Conservation (phyloP, 2,888 invertebrate genomes). For the Rhogogaster chlorosoma region DNA sequence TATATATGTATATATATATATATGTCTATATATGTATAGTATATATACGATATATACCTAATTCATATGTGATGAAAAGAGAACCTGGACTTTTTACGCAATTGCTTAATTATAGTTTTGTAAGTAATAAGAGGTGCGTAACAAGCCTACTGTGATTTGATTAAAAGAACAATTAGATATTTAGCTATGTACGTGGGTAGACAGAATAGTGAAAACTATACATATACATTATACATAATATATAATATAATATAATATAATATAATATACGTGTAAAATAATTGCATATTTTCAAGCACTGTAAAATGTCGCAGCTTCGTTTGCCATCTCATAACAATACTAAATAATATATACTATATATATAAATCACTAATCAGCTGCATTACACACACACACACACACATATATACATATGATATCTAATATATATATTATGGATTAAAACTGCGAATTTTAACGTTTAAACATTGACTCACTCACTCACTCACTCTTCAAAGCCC, state of each 20-base stretch:
- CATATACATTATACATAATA: constrained; percentile 2
- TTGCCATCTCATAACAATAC: not conserved
- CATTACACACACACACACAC: not conserved
- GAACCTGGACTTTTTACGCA: constrained; percentile 35
- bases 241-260: constrained; percentile 3
- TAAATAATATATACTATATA: not conserved
- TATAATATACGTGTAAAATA: constrained; percentile 25
- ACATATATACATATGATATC: not conserved
- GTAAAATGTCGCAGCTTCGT: constrained; percentile 6
- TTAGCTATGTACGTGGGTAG: constrained; percentile 20
- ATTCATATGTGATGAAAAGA: constrained; percentile 26
- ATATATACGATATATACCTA: not conserved
- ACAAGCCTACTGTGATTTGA: constrained; percentile 51
- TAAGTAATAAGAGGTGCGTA: constrained; percentile 48
- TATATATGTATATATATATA: not conserved
- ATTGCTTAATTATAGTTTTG: constrained; percentile 42
- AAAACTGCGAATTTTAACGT: not conserved
- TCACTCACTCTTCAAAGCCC: constrained; percentile 1
- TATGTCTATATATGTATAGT: not conserved
- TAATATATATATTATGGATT: not conserved
- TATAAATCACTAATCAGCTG: constrained; percentile 10
- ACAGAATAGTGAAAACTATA: constrained; percentile 29
- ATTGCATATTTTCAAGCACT: constrained; percentile 42
- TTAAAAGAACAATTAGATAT: constrained; percentile 48
- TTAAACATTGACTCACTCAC: not conserved